A percentile compares a stretch with the other conserved stretches of the same genome.
Evolutionary conservation across 2,888 invertebrate genomes (phyloP).

Genomic region (Podotricha telesiphe): DNA sequence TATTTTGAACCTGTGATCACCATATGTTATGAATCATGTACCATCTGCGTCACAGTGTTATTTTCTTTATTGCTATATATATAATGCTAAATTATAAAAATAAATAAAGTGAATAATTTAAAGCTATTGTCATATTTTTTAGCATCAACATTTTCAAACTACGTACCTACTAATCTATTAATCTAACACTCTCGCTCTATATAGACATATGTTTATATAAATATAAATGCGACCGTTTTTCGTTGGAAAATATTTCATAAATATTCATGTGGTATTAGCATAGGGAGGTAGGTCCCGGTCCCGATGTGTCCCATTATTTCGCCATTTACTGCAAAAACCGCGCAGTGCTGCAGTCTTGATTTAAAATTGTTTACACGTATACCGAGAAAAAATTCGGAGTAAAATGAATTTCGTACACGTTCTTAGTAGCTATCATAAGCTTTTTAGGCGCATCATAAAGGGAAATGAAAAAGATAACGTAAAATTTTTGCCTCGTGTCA

Average conservation of each 20-base stretch:
- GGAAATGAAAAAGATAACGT: neutral
- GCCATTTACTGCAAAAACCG: constrained; percentile 76
- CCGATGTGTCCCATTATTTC: constrained; percentile 75
- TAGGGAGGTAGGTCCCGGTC: constrained; percentile 63
- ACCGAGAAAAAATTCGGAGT: constrained; percentile 27
- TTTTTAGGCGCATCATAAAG: constrained; percentile 10
- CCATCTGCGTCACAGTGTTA: too few relatives aligned
- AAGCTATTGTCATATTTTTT: too few relatives aligned
- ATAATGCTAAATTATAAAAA: too few relatives aligned
- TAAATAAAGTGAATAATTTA: too few relatives aligned
- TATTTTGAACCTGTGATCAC: too few relatives aligned
- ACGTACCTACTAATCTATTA: neutral
- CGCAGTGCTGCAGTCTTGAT: constrained; percentile 40
- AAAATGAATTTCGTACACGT: constrained; percentile 22
- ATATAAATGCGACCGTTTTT: constrained; percentile 54
- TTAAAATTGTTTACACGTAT: constrained; percentile 44
- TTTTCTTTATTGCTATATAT: too few relatives aligned
- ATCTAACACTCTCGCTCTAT: constrained; percentile 21
- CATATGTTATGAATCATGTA: too few relatives aligned
- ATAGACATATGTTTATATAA: constrained; percentile 35
- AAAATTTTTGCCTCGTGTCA: neutral
- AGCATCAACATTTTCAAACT: neutral
- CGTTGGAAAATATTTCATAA: constrained; percentile 73
- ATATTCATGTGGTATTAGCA: constrained; percentile 80
- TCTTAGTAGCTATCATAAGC: constrained; percentile 21